Conservation (phyloP, 1,140 invertebrate species). For the Bathynomus jamesi region DNA sequence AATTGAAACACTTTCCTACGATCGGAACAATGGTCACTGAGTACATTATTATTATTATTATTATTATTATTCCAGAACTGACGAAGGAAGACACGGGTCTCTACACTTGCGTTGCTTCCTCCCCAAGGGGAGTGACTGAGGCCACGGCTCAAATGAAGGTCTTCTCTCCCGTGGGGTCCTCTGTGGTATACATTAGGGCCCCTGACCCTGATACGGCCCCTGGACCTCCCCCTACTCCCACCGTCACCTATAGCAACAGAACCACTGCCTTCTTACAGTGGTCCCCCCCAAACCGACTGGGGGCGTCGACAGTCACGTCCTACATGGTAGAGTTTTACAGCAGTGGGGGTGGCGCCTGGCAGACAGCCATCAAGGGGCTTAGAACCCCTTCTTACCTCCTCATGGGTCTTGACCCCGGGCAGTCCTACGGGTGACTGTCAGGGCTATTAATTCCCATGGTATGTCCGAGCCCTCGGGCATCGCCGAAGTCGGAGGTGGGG, state of each 20-base stretch:
- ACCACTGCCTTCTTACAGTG: slow-evolving; percentile 26
- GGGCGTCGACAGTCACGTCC: slow-evolving; percentile 21
- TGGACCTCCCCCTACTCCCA: slow-evolving; percentile 23
- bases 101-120: slow-evolving; percentile 27
- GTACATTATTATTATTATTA: no score
- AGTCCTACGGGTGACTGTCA: slow-evolving; percentile 30
- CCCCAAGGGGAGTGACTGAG: slow-evolving; percentile 21
- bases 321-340: slow-evolving; percentile 33
- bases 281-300: slow-evolving; percentile 14
- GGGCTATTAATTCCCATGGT: slow-evolving; percentile 29
- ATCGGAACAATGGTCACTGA: no score
- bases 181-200: slow-evolving; percentile 4
- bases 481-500: slow-evolving; percentile 23
- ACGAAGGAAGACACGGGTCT: slow-evolving; percentile 12
- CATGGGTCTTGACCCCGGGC: slow-evolving; percentile 14
- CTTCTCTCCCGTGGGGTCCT: neutral
- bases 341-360: slow-evolving; percentile 22
- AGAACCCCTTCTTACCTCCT: slow-evolving; percentile 16
- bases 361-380: slow-evolving; percentile 7
- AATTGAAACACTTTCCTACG: no score
- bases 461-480: slow-evolving; percentile 30
- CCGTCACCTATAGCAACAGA: slow-evolving; percentile 15
- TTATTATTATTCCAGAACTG: neutral
- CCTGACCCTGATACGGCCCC: slow-evolving; percentile 25
- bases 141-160: slow-evolving; percentile 13